Evolutionary conservation across 2,113 vertebrate species (phyloP), one percentile per base, ranked within the genome.

Genomic region (Ceyx cyanopectus): DNA sequence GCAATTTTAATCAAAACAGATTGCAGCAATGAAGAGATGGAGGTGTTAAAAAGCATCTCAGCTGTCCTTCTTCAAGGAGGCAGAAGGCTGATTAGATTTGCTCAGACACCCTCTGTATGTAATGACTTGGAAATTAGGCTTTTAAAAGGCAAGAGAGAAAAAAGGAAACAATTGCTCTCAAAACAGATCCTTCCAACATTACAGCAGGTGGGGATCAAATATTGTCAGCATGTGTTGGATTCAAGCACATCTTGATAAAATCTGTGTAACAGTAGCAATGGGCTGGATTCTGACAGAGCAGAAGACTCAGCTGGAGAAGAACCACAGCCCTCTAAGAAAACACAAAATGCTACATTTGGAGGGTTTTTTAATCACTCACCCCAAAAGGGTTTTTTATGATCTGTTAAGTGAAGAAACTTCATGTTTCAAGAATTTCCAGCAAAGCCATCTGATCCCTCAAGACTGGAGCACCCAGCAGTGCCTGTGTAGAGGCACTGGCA

Each of bases 1-100:
- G 73, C 2, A 10, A 87, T 89, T 96, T 93, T 80, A 94, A 93
- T 92, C 89, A 91, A 94, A 95, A 90, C 94, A 96, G 91, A 96
- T 92, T 95, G 87, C 67, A 58, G 81, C 51, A 54, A 46, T 43
- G 72, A 89, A 92, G 85, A 67, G 45, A 51, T 17, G 29, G 75
- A 96, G 63, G 89, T 94, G 92, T 60, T 92, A 85, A 70, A 90
- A 90, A 53, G 17, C 4, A 65, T 62, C 94, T 95, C 95, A 86
- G 87, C 84, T 89, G 91, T 70, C 91, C 89, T 60, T 58, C 84
- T 63, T 46, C 77, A 84, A 68, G 18, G 56, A 93, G 67, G 75
- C 92, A 96, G 89, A 95, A 93, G 89, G 95, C 87, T 95, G 84
- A 81, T 92, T 34, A 81, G 63, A 91, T 86, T 78, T 87, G 70